Conservation (phyloP, 2,797 vertebrate species). For the Brachymystax lenok region DNA sequence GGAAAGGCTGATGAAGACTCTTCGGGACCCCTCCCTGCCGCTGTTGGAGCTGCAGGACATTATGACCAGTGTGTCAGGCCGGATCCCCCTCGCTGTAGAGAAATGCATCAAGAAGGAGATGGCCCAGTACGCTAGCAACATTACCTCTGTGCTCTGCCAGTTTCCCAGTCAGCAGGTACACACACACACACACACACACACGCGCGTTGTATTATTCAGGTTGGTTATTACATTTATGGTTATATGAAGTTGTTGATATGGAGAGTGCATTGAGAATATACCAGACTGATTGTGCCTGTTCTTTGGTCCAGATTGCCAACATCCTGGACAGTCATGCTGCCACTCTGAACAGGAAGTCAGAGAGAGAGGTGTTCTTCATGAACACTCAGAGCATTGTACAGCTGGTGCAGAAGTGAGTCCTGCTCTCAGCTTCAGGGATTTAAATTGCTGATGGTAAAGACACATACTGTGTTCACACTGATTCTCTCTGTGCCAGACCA, state of each 20-base stretch:
- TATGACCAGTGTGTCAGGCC: conserved; percentile 97
- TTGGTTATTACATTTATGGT: too few relatives aligned
- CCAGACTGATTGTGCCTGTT: background rate
- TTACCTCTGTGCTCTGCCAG: conserved; percentile 98
- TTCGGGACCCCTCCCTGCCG: conserved; percentile 94
- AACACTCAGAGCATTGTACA: conserved; percentile 98
- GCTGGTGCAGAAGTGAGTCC: conserved; percentile 91
- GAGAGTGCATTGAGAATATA: background rate
- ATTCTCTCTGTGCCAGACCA: background rate
- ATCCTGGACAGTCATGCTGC: conserved; percentile 96
- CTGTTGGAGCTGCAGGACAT: conserved; percentile 97
- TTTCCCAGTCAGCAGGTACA: conserved; percentile 97
- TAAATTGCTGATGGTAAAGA: background rate
- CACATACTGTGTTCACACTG: background rate
- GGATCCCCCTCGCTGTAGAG: conserved; percentile 95
- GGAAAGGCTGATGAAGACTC: conserved; percentile 91
- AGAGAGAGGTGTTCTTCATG: conserved; percentile 99
- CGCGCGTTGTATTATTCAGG: background rate
- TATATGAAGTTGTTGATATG: too few relatives aligned
- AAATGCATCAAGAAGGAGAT: conserved; percentile 98
- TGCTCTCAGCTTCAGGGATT: background rate
- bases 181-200: conserved; percentile 7
- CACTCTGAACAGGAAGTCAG: conserved; percentile 95
- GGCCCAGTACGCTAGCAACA: conserved; percentile 99
- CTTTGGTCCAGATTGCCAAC: conserved; percentile 88